These are phyloP conservation scores for Drosophila willistoni DNA, from an alignment of 1,140 invertebrate species.

Conservation along the genomic window DNA sequence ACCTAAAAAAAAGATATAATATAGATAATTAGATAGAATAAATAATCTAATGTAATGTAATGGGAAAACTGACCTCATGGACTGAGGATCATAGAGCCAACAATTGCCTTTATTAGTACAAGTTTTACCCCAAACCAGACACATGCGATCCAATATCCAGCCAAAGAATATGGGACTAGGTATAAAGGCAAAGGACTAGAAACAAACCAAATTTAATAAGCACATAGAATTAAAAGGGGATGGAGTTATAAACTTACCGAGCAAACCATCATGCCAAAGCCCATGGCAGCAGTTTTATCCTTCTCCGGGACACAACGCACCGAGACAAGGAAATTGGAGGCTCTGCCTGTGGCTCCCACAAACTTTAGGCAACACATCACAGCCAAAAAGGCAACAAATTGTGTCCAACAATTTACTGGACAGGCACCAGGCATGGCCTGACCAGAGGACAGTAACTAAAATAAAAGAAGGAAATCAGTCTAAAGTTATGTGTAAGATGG, in stretches of 20 bases:
- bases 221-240: no score
- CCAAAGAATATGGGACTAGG: constrained; percentile 90
- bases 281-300: constrained; percentile 89
- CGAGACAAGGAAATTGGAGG: constrained; percentile 88
- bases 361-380: constrained; percentile 88
- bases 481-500: not conserved
- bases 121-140: constrained; percentile 90
- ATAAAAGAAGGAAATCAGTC: not conserved
- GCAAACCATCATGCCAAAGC: constrained; percentile 87
- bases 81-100: constrained; percentile 88
- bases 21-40: not conserved
- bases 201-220: no score
- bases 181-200: constrained; percentile 85
- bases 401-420: constrained; percentile 86
- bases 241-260: constrained; percentile 81
- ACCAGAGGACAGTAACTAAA: constrained; percentile 71
- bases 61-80: constrained; percentile 84
- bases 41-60: not conserved
- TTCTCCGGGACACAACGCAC: constrained; percentile 89
- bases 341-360: constrained; percentile 87
- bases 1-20: constrained; percentile 67
- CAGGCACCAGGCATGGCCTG: constrained; percentile 86
- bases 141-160: constrained; percentile 88
- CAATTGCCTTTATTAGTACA: constrained; percentile 89
- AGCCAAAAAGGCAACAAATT: constrained; percentile 87